Base-by-base conservation (phyloP, 2,113 vertebrate species). In the Sigmodon hispidus region DNA sequence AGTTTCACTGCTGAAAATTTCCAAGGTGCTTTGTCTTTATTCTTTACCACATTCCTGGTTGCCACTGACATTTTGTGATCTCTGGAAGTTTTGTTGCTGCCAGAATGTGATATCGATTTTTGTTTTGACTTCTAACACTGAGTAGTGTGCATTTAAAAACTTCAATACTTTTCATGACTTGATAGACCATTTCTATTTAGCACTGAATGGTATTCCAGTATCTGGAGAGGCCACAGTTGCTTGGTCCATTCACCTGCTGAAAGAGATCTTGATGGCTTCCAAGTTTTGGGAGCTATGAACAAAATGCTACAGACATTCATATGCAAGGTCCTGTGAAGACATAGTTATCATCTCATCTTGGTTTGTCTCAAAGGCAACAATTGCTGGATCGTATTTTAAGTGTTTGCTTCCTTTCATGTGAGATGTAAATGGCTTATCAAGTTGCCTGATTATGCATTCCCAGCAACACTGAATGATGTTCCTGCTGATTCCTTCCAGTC, bases 1-100 rank as follows among this genome's bases (percentile, higher is more conserved):
- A 85, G 29, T 88, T 72, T 77, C 4, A 63, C 40, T 70, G 21
- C 16, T 1, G 17, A 45, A 79, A 75, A 92, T 43, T 45, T 52
- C 15, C 15, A 34, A 43, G 83, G 36, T 34, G 52, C 34, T n/a
- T 80, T 17, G 2, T 9, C 13, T 52, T 80, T 31, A 69, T 55
- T 76, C 1, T 16, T 8, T 29, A 8, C 36, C 3, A 13, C 19
- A 83, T 93, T 34, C 4, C 36, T 79, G 16, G 8, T 7, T 55
- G 16, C 75, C 81, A 11, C 26, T 87, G 50, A 83, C 10, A 21
- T 72, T 77, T 40, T 43, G 67, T 40, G 57, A 10, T 69, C 21
- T 70, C 31, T 29, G 40, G 22, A 45, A 55, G 21, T 93, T 86
- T 94, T 90, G 24, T 24, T 67, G 87, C 77, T 96, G 34, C n/a